These are phyloP conservation scores for Piscicola geometra DNA, from an alignment of 2,888 invertebrate genomes.

Conservation along the genomic window DNA sequence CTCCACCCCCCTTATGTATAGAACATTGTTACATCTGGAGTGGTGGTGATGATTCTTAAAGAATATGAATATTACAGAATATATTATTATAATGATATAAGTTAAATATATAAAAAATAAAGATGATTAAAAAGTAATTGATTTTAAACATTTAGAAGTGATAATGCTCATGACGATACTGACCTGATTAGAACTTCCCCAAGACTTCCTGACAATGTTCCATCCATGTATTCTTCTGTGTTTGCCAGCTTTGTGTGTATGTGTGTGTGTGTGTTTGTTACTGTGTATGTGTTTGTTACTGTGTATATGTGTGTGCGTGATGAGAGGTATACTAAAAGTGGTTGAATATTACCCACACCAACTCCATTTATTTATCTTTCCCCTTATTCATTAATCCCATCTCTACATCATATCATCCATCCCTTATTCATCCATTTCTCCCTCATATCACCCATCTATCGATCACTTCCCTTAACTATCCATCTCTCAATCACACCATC, in stretches of 20 bases:
- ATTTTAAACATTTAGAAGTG: too few relatives aligned
- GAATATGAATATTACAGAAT: not conserved
- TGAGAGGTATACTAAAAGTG: too few relatives aligned
- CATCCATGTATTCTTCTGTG: conserved; percentile 94
- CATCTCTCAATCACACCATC: not conserved
- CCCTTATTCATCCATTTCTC: too few relatives aligned
- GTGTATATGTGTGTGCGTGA: not conserved
- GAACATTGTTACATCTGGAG: conserved; percentile 77
- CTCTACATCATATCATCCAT: too few relatives aligned
- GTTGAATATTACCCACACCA: not conserved
- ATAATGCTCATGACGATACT: too few relatives aligned
- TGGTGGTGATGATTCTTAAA: not conserved
- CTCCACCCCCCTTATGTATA: conserved; percentile 88
- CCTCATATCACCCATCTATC: too few relatives aligned
- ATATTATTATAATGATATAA: not conserved
- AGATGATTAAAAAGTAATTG: not conserved
- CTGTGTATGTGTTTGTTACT: too few relatives aligned
- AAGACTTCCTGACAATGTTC: conserved; percentile 80
- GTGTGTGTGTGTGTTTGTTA: too few relatives aligned
- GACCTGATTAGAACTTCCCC: conserved; percentile 92
- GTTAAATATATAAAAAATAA: not conserved
- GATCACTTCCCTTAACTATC: not conserved
- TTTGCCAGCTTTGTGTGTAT: conserved; percentile 82
- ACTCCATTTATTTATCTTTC: not conserved
- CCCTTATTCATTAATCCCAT: too few relatives aligned